phyloP scores from a whole-genome alignment of 2,888 invertebrate species.

The Noctua janthina region DNA sequence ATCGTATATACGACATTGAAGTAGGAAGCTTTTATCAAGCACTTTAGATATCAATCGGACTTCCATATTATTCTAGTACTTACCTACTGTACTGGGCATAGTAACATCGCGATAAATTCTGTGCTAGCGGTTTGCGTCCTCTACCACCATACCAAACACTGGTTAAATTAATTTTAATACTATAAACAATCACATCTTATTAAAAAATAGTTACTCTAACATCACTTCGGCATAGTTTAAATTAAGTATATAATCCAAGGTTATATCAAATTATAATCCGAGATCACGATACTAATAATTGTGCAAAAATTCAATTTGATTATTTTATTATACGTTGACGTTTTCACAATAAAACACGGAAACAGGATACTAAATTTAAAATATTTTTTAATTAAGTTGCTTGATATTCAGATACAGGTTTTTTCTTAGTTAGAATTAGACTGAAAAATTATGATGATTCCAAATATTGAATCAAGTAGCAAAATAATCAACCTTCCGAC shows the following conservation, averaged over 20 bases:
- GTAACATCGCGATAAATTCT: constrained; percentile 39
- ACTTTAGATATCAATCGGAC: constrained; percentile 45
- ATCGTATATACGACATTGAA: neutral
- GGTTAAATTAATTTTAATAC: constrained; percentile 51
- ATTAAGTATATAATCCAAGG: constrained; percentile 40
- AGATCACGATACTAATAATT: constrained; percentile 51
- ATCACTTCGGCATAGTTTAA: constrained; percentile 38
- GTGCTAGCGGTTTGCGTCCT: constrained; percentile 4
- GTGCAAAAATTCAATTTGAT: constrained; percentile 39
- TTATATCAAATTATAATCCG: constrained; percentile 42
- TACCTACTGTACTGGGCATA: constrained; percentile 11
- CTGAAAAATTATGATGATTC: constrained; percentile 9
- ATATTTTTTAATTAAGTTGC: constrained; percentile 15
- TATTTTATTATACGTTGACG: constrained; percentile 19
- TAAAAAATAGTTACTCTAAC: constrained; percentile 37
- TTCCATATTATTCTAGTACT: constrained; percentile 14
- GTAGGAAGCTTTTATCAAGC: constrained; percentile 43
- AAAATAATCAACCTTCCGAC: constrained; percentile 11
- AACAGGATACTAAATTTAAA: constrained; percentile 18
- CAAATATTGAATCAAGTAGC: neutral
- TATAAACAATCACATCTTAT: constrained; percentile 57
- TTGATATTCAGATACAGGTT: constrained; percentile 4
- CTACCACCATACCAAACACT: constrained; percentile 14
- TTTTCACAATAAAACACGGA: constrained; percentile 6
- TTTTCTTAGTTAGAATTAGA: neutral